Evolutionary conservation across 2,797 vertebrate species (phyloP), one percentile per base, ranked within the genome.

Genomic region (Rhynchotus rufescens): DNA sequence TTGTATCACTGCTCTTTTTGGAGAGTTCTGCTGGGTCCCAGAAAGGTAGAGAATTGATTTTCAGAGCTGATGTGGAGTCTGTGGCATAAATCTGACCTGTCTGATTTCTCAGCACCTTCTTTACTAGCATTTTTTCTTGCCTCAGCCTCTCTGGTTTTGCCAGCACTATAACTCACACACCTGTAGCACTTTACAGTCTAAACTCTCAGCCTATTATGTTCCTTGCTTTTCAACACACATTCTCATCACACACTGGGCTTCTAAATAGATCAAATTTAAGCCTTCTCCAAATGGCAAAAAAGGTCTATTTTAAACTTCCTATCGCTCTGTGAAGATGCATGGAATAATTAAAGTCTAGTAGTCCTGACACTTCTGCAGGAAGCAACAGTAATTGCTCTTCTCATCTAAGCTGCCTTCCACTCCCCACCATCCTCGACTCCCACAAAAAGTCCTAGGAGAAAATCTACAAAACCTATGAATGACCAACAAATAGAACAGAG

Each of bases 61-160:
- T 73, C 83, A 86, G n/a, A 78, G 14, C 7, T 1, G 1, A 28
- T 2, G 0, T 40, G 34, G 61, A 86, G 71, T 49, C 38, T 1
- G 0, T 1, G 0, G 23, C 23, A 73, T 68, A 86, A 89, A 80
- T 60, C n/a, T 44, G 56, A 64, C 54, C 44, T 83, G 30, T 38
- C 42, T 59, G 45, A 68, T 77, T 77, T 73, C 38, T 44, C 28
- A 73, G 44, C 20, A 64, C 66, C 34, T 76, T 76, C 65, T 68
- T 84, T 44, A 64, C 56, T 64, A 76, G 60, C 34, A 49, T 76
- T 67, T 72, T 57, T 59, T 64, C 60, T 54, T 59, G 74, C 26
- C 23, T 86, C 30, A 80, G 64, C 14, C 32, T 76, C 51, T 80
- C 74, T 72, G 20, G 22, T 89, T 93, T 83, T 54, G 30, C n/a